Conservation (phyloP, 2,888 invertebrate species). For the Mermis nigrescens region DNA sequence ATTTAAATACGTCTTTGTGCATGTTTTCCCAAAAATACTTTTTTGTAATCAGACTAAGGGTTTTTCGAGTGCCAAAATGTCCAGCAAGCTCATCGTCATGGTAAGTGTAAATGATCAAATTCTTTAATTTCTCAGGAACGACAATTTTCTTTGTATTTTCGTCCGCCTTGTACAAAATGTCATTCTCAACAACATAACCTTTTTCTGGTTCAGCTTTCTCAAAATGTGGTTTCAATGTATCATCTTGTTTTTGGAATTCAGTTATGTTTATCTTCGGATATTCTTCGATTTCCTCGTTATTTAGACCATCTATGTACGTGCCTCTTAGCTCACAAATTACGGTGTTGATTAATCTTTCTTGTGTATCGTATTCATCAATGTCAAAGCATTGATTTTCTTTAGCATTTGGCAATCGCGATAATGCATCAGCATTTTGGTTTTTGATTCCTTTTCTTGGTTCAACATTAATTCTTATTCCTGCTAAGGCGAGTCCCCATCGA, state of each 20-base stretch:
- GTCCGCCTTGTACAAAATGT: too few relatives aligned
- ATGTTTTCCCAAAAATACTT: background rate
- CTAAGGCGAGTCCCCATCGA: background rate
- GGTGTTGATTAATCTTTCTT: too few relatives aligned
- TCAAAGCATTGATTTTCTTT: background rate
- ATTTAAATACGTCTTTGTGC: background rate
- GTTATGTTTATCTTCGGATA: too few relatives aligned
- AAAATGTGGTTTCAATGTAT: too few relatives aligned
- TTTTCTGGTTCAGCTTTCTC: too few relatives aligned
- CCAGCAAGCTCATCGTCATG: background rate
- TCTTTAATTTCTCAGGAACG: too few relatives aligned
- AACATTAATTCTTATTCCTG: background rate
- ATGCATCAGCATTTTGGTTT: background rate
- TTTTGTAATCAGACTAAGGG: background rate
- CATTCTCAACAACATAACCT: too few relatives aligned
- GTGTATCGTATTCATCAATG: background rate
- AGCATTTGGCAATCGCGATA: constrained; percentile 14
- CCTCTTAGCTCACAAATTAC: too few relatives aligned
- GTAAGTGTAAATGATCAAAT: background rate
- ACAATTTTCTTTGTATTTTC: too few relatives aligned
- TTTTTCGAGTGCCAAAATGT: background rate
- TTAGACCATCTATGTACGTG: too few relatives aligned
- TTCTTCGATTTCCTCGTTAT: too few relatives aligned
- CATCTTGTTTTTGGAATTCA: too few relatives aligned
- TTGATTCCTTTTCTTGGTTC: background rate